Conservation (phyloP, 2,797 vertebrate genomes). For the Channa striata region DNA sequence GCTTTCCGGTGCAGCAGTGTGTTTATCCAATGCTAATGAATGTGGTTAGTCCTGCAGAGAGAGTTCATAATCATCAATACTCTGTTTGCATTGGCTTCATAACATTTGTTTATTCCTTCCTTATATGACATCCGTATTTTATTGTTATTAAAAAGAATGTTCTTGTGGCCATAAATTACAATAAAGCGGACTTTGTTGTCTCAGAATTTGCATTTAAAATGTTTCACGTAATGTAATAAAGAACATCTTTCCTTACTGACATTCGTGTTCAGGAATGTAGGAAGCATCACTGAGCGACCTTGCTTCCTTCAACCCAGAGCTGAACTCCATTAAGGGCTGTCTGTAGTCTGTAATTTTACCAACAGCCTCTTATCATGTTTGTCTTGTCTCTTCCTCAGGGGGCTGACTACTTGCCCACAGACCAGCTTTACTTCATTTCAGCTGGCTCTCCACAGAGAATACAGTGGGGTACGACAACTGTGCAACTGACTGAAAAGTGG, state of each 20-base stretch:
- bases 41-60: constrained; percentile 26
- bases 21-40: constrained; percentile 69
- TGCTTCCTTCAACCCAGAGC: constrained; percentile 78
- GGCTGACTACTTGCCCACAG: constrained; percentile 58
- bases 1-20: constrained; percentile 37
- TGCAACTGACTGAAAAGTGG: constrained; percentile 35
- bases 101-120: constrained; percentile 17
- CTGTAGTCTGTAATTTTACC: constrained; percentile 84
- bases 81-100: constrained; percentile 56
- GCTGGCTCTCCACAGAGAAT: constrained; percentile 26
- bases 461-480: constrained; percentile 30
- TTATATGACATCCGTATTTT: constrained; percentile 21
- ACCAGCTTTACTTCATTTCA: constrained; percentile 65
- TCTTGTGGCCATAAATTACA: constrained; percentile 25
- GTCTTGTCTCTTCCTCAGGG: constrained; percentile 75
- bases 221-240: constrained; percentile 50
- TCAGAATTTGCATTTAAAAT: constrained; percentile 32
- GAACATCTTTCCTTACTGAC: constrained; percentile 59
- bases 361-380: constrained; percentile 81
- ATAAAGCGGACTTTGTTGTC: constrained; percentile 11
- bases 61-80: constrained; percentile 38
- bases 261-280: constrained; percentile 70
- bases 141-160: constrained; percentile 23
- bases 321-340: constrained; percentile 82
- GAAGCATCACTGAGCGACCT: constrained; percentile 73